Base-by-base conservation (phyloP, 37 sponge, comb jelly and placozoan genomes). In the Chondrosia reniformis region DNA sequence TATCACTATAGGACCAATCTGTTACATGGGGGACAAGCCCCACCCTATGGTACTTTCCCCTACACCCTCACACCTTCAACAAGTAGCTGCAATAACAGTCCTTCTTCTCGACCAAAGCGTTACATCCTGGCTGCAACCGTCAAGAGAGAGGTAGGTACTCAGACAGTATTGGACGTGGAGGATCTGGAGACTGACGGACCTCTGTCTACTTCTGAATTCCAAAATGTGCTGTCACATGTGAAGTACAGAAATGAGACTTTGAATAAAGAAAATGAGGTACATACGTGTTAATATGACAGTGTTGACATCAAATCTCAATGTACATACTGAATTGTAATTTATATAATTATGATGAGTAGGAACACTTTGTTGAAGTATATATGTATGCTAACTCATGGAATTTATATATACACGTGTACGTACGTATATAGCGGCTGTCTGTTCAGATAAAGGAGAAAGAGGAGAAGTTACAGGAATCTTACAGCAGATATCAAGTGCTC, bases 81-180 rank as follows among this genome's bases (percentile, higher is more conserved):
- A 69, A 69, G 72, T 69, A 30, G 28, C 61, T 30, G 30, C 4
- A 15, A 69, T 25, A 69, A 39, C 12, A 69, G 72, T 69, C 77
- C 77, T 19, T 44, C 46, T 31, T 4, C 40, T 34, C 32, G 55
- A 39, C 33, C 58, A 13, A 77, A 77, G 40, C 77, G 77, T 2
- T 77, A 57, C 58, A 62, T 77, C 39, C 73, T 88, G 28, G 80
- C 89, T 1, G 64, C 89, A 17, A 52, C 67, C 5, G 15, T 55
- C 27, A 75, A 38, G 32, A 65, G 74, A 22, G 78, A 87, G 32
- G 55, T 43, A 32, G 56, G 67, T 0, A 81, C 82, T 55, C 87
- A 86, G 49, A 86, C 87, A 28, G 46, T 27, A 22, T 3, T 32
- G 33, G 66, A 32, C 3, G 21, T 32, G 15, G n/a, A 28, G 58